phyloP scores from a whole-genome alignment of 2,888 invertebrate genomes.

The Aquatica leii region DNA sequence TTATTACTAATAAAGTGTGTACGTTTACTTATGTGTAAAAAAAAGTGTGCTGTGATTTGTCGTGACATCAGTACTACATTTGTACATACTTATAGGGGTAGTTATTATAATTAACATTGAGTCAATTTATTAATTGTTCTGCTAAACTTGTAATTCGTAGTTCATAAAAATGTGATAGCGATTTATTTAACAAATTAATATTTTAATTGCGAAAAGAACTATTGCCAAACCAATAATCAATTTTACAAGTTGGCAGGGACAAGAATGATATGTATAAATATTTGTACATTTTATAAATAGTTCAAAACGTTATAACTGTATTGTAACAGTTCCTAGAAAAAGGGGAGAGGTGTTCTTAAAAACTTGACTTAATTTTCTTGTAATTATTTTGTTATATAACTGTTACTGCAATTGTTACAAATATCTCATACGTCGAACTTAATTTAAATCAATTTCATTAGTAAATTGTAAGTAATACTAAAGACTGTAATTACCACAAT shows the following conservation, averaged over 20 bases:
- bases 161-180: background rate
- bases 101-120: conserved; percentile 30
- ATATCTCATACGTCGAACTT: conserved; percentile 8
- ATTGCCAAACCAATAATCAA: conserved; percentile 22
- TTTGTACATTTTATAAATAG: conserved; percentile 38
- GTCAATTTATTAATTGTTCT: conserved; percentile 37
- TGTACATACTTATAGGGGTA: conserved; percentile 31
- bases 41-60: conserved; percentile 37
- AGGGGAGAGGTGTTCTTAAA: conserved; percentile 22
- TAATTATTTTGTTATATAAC: conserved; percentile 21
- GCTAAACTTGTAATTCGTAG: conserved; percentile 25
- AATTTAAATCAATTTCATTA: conserved; percentile 14
- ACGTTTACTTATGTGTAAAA: conserved; percentile 31
- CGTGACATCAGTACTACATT: conserved; percentile 31
- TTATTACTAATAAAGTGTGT: conserved; percentile 17
- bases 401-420: conserved; percentile 23
- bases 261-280: conserved; percentile 29
- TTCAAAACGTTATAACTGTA: conserved; percentile 34
- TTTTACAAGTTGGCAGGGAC: conserved; percentile 25
- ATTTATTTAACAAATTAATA: conserved; percentile 1
- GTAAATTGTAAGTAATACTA: conserved; percentile 6
- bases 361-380: conserved; percentile 23
- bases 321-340: conserved; percentile 29
- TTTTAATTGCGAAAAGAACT: conserved; percentile 10
- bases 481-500: conserved; percentile 6